Percentiles rank a stretch among this genome's conserved stretches.
Evolutionary conservation across 2,797 vertebrate species (phyloP).

Genomic region (Sebastes taczanowskii): DNA sequence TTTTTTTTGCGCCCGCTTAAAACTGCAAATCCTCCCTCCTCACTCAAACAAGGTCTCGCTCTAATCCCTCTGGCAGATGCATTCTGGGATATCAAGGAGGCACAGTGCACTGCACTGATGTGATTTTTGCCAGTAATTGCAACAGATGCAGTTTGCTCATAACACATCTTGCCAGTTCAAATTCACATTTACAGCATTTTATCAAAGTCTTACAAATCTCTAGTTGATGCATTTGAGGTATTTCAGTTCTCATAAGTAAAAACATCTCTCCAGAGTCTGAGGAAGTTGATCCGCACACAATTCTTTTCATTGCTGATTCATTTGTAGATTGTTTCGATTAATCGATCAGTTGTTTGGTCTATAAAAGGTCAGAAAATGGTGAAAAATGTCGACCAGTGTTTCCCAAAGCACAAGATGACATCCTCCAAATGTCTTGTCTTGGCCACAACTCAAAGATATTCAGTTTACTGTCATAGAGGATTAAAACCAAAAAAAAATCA

Average conservation of each 20-base stretch:
- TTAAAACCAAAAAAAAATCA: no score
- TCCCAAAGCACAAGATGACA: no score
- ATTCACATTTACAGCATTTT: background rate
- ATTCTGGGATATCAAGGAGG: constrained; percentile 29
- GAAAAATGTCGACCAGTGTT: no score
- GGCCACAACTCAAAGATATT: no score
- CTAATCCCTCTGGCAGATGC: constrained; percentile 41
- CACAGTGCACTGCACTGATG: background rate
- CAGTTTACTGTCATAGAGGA: no score
- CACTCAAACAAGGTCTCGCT: constrained; percentile 33
- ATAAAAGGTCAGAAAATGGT: no score
- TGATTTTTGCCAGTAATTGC: background rate
- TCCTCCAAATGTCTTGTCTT: no score
- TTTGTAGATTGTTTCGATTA: no score
- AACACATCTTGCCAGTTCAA: background rate
- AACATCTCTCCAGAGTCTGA: background rate
- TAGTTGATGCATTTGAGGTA: background rate
- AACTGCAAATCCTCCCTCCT: constrained; percentile 37
- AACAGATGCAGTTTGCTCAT: background rate
- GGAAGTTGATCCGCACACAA: background rate
- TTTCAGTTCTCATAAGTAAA: background rate
- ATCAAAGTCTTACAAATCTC: background rate
- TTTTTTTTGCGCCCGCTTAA: constrained; percentile 3
- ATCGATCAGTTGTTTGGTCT: no score
- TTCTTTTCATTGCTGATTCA: no score